Evolutionary conservation across 2,888 invertebrate species (phyloP).

Genomic region (Diarsia brunnea): DNA sequence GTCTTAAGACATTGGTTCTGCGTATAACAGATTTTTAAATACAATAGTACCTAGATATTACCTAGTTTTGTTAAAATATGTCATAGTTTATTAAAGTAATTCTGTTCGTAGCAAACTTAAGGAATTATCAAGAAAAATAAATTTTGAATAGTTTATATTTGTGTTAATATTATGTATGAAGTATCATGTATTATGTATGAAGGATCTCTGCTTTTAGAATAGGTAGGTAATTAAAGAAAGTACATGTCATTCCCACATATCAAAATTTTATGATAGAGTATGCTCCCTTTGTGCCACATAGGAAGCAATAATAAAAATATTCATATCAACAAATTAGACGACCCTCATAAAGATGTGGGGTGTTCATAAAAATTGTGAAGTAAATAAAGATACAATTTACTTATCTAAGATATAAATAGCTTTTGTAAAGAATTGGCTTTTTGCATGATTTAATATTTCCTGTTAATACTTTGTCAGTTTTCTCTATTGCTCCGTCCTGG

Average conservation of each 20-base stretch:
- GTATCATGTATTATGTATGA: too few species aligned
- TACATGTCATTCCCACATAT: slow-evolving; percentile 85
- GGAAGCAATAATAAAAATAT: slow-evolving; percentile 70
- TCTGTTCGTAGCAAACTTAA: slow-evolving; percentile 38
- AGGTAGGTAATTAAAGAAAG: slow-evolving; percentile 68
- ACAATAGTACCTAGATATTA: slow-evolving; percentile 42
- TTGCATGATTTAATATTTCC: slow-evolving; percentile 61
- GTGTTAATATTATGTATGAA: slow-evolving; percentile 45
- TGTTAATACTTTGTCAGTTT: slow-evolving; percentile 47
- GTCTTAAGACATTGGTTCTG: background rate
- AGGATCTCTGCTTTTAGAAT: slow-evolving; percentile 64
- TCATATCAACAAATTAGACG: slow-evolving; percentile 57
- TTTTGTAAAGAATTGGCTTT: slow-evolving; percentile 77
- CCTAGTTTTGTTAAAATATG: slow-evolving; percentile 53
- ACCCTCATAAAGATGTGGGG: slow-evolving; percentile 19
- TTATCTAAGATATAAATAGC: slow-evolving; percentile 68
- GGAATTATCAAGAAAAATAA: slow-evolving; percentile 27
- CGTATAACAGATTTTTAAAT: slow-evolving; percentile 17
- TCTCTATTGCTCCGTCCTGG: slow-evolving; percentile 75
- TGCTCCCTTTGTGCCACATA: slow-evolving; percentile 81
- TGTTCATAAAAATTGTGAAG: slow-evolving; percentile 38
- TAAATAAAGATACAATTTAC: slow-evolving; percentile 32
- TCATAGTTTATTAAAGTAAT: slow-evolving; percentile 61
- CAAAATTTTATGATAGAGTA: slow-evolving; percentile 69
- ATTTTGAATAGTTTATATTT: slow-evolving; percentile 40